Evolutionary conservation across 2,113 vertebrate genomes (phyloP), one percentile per base, ranked within the genome.

Genomic region (Indicator maculatus): DNA sequence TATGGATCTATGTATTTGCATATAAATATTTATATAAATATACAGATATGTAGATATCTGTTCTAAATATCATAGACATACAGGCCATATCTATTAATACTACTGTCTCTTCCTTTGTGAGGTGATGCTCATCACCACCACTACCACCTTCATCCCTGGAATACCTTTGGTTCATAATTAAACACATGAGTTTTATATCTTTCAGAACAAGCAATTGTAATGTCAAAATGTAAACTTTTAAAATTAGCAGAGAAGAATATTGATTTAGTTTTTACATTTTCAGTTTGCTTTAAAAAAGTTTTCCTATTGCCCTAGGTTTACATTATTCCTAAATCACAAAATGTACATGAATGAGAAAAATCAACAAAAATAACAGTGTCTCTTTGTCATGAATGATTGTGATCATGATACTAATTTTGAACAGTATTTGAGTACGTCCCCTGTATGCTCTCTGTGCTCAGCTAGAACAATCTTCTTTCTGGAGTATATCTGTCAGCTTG

Each of bases 331-430:
- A 65, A 78, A 55, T 41, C 7, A 65, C 65, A 65, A 93, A 64
- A 79, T 65, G 11, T 12, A 20, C 8, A 28, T 13, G 5, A 79
- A 64, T 64, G 7, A 75, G 47, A 84, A 64, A 87, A 47, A 72
- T 38, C 5, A 75, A n/a, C 9, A 23, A 59, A 45, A 83, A 21
- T 15, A 31, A 38, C 27, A 31, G 7, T 18, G 5, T 26, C 10
- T 31, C 5, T 17, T 14, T 81, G 30, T 53, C 31, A 64, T 0
- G 0, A 87, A 78, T 45, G 3, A 44, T 55, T 1, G 2, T 0
- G 0, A 23, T 21, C 12, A 13, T 52, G 18, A 39, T 41, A 19
- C 7, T 56, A 24, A 71, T 82, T 4, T 3, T 78, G n/a, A 39
- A n/a, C 60, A 16, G 3, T 74, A 10, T 55, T 44, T 61, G 27